These are phyloP conservation scores for Zaprionus inermis DNA, from an alignment of 1,140 invertebrate genomes.

Conservation along the genomic window DNA sequence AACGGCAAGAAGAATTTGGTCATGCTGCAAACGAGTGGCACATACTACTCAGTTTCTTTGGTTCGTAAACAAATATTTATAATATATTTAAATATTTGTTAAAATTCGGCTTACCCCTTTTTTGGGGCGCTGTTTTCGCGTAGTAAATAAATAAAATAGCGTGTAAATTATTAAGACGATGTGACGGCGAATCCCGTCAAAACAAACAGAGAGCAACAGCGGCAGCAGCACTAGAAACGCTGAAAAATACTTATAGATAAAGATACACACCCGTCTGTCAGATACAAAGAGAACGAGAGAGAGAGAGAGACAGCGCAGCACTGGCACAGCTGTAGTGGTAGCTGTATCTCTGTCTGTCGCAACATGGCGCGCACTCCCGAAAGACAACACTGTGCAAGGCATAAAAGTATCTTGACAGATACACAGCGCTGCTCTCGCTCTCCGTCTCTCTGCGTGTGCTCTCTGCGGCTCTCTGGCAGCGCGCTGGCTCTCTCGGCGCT, in stretches of 20 bases:
- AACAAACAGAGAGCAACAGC: constrained; percentile 72
- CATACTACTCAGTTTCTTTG: constrained; percentile 18
- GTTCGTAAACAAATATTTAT: constrained; percentile 6
- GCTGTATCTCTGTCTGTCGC: constrained; percentile 28
- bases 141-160: constrained; percentile 47
- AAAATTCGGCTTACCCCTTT: constrained; percentile 7
- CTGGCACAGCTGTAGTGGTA: constrained; percentile 25
- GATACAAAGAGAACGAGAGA: constrained; percentile 21
- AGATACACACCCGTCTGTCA: constrained; percentile 44
- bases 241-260: constrained; percentile 52
- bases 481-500: constrained; percentile 13
- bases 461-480: neutral
- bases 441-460: neutral
- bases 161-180: constrained; percentile 61
- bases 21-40: constrained; percentile 36
- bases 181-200: constrained; percentile 62
- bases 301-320: neutral
- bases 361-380: constrained; percentile 43
- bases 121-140: constrained; percentile 2
- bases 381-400: constrained; percentile 8
- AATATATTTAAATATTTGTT: constrained; percentile 20
- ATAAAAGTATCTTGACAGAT: constrained; percentile 51
- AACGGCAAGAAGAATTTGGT: constrained; percentile 8
- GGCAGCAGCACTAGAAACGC: constrained; percentile 23
- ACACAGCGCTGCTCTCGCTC: constrained; percentile 38